These are phyloP conservation scores for Ernsta delagoae DNA, from an alignment of 2,888 invertebrate species.

Conservation along the genomic window DNA sequence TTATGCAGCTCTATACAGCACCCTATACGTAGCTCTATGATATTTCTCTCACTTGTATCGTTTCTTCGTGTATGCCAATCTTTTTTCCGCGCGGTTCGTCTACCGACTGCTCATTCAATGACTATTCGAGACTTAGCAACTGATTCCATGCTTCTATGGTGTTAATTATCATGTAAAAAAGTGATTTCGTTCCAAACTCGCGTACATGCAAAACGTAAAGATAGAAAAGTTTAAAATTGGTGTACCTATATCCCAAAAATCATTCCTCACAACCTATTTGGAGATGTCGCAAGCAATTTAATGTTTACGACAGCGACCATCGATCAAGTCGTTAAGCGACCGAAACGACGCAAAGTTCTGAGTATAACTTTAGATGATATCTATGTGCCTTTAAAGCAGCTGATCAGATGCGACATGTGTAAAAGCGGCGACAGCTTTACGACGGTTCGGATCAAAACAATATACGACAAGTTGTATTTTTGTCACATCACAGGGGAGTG, in stretches of 20 bases:
- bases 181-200: not conserved
- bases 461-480: slow-evolving; percentile 12
- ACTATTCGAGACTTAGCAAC: too few relatives aligned
- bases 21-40: too few relatives aligned
- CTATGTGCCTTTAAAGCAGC: slow-evolving; percentile 13
- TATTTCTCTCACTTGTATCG: too few relatives aligned
- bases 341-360: slow-evolving; percentile 11
- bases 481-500: slow-evolving; percentile 9
- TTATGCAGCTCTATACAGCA: too few relatives aligned
- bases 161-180: too few relatives aligned
- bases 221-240: slow-evolving; percentile 13
- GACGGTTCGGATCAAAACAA: slow-evolving; percentile 23
- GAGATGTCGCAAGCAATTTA: slow-evolving; percentile 7
- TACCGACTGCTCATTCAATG: slow-evolving; percentile 35
- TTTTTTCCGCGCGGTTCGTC: slow-evolving; percentile 44
- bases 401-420: slow-evolving; percentile 20
- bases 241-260: not conserved
- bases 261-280: not conserved
- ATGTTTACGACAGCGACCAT: slow-evolving; percentile 24
- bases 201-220: not conserved
- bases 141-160: too few relatives aligned
- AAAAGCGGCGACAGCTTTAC: slow-evolving; percentile 25
- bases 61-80: too few relatives aligned
- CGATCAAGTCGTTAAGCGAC: slow-evolving; percentile 26
- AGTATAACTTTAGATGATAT: slow-evolving; percentile 23